Evolutionary conservation across 1,140 invertebrate species (phyloP), one percentile per base, ranked within the genome.

Genomic region (Papilio xuthus): DNA sequence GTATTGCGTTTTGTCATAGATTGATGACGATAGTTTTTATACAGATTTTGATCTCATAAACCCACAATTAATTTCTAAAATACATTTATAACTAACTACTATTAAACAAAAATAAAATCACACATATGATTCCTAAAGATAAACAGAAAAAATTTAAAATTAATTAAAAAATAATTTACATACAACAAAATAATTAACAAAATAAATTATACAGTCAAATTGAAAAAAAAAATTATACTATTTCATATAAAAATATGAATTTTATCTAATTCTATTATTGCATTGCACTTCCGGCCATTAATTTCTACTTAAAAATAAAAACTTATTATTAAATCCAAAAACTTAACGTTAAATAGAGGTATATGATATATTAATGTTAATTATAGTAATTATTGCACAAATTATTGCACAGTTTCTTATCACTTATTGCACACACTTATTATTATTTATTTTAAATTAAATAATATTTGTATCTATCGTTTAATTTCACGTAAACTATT

Each of bases 261-360:
- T 4, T 26, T 78, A 78, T 80, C 81, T 81, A 84, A 85, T 63
- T 44, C 86, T 92, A 92, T 86, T 88, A 90, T 92, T 92, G 90
- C 90, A 93, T 92, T 93, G 92, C 92, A 93, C 92, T 79, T 85
- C 90, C 90, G 90, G 90, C 90, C 90, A 84, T 83, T 71, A 77
- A 83, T 74, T 79, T 70, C 20, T 74, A 72, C 18, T 76, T n/a
- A 47, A 47, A 41, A 32, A 53, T 74, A 69, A 53, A 32, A 60
- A 75, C 15, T n/a, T 76, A 37, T 44, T 73, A 15, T 72, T 73
- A 50, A 73, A 50, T 10, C 15, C 15, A 73, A 47, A n/a, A 73
- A 32, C 23, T 28, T 73, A 72, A 42, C 23, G 50, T 41, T 69
- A 42, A 50, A 26, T 23, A 47, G 20, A 73, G 41, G 37, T 73